A percentile compares a stretch with the other conserved stretches of the same genome.
Conservation (phyloP, 2,113 vertebrate genomes). For the Saguinus imperator region DNA sequence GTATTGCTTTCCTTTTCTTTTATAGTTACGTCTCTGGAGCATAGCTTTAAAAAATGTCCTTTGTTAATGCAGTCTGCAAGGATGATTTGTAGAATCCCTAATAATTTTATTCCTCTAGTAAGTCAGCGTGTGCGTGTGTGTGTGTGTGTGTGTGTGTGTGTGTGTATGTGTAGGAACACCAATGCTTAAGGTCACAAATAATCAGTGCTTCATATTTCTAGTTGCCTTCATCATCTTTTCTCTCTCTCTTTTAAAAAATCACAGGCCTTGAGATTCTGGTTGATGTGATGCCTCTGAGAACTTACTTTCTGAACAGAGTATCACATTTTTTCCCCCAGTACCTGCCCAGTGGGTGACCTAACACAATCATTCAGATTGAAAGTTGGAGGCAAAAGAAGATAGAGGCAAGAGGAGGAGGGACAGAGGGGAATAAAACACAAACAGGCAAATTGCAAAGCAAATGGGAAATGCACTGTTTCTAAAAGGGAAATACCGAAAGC, state of each 20-base stretch:
- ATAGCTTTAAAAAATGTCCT: background rate
- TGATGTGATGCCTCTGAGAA: conserved; percentile 57
- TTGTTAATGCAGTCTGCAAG: background rate
- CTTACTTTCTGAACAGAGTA: conserved; percentile 20
- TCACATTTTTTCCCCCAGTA: conserved; percentile 28
- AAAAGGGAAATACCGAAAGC: background rate
- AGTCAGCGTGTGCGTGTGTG: background rate
- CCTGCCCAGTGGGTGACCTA: background rate
- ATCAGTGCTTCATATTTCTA: conserved; percentile 30
- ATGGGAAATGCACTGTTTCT: background rate
- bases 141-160: background rate
- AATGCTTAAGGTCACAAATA: background rate
- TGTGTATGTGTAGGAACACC: background rate
- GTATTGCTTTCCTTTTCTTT: background rate
- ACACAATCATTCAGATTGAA: conserved; percentile 36
- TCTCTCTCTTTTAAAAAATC: background rate
- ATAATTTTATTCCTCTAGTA: background rate
- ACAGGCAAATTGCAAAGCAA: background rate
- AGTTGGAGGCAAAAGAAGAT: background rate
- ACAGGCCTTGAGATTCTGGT: conserved; percentile 33
- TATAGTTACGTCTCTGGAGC: background rate
- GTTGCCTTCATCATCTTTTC: background rate
- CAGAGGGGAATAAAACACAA: background rate
- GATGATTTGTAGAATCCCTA: background rate
- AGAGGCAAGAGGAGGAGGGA: background rate